phyloP scores from a whole-genome alignment of 23 tunicate species.

The Oikopleura vanhoeffeni region DNA sequence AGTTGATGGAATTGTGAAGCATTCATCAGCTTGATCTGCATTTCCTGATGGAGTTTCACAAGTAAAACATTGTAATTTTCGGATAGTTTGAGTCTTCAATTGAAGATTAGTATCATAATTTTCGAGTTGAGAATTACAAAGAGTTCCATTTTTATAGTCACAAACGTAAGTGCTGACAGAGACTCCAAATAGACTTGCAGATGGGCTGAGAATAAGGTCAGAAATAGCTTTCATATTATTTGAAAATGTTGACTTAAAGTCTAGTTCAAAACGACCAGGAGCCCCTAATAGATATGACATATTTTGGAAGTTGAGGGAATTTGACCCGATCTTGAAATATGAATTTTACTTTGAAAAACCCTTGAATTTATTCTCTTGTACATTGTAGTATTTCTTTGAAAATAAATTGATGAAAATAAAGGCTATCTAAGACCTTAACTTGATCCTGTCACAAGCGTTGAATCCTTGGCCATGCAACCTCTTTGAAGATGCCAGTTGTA shows the following conservation, averaged over 20 bases:
- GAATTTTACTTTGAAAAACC: too few relatives aligned
- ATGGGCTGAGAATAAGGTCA: too few relatives aligned
- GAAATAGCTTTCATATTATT: too few relatives aligned
- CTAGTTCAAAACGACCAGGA: too few relatives aligned
- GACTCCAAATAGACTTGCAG: background rate
- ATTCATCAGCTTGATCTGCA: background rate
- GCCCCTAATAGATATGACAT: too few relatives aligned
- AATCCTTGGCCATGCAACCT: background rate
- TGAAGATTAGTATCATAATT: background rate
- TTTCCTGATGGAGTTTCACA: conserved; percentile 10
- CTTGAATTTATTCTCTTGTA: too few relatives aligned
- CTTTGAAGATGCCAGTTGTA: background rate
- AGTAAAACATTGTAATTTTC: background rate
- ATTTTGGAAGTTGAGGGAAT: too few relatives aligned
- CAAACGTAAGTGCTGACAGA: background rate
- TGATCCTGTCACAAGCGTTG: background rate
- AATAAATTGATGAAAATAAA: too few relatives aligned
- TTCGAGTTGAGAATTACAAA: background rate
- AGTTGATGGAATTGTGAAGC: conserved; percentile 9
- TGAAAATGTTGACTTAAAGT: too few relatives aligned
- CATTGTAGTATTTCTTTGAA: too few relatives aligned
- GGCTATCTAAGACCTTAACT: too few relatives aligned
- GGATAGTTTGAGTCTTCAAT: background rate
- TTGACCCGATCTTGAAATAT: too few relatives aligned
- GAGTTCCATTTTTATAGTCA: conserved; percentile 5